A percentile compares a stretch with the other conserved stretches of the same genome.
phyloP scores from a whole-genome alignment of 92 coral and sea anemone genomes.

The Porites lobata region DNA sequence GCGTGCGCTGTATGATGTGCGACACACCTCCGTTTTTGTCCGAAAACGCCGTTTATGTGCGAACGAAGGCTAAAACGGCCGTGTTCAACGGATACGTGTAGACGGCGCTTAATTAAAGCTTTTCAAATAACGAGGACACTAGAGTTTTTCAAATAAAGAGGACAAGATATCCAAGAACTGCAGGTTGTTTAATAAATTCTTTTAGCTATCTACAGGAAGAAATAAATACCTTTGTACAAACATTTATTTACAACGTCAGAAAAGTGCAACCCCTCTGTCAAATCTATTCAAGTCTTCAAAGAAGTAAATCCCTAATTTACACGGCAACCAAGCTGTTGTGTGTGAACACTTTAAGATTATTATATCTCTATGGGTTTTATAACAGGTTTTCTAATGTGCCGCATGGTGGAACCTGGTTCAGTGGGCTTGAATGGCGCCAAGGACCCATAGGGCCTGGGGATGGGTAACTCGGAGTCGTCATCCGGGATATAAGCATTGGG shows the following conservation, averaged over 20 bases:
- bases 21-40: no score
- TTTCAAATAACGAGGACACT: no score
- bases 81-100: background rate
- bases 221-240: background rate
- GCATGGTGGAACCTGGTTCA: constrained; percentile 99
- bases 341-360: background rate
- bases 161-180: background rate
- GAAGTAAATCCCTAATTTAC: background rate
- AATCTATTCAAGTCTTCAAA: background rate
- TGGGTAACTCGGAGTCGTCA: constrained; percentile 97
- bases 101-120: background rate
- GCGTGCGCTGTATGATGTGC: no score
- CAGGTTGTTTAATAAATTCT: constrained; percentile 22
- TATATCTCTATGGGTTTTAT: constrained; percentile 98
- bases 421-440: constrained; percentile 99
- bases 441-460: constrained; percentile 99
- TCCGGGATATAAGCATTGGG: constrained; percentile 99
- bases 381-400: constrained; percentile 96
- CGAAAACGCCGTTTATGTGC: no score
- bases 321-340: background rate
- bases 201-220: constrained; percentile 32
- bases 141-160: background rate
- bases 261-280: background rate
- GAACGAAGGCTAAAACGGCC: no score
- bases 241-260: constrained; percentile 27